phyloP scores from a whole-genome alignment of 2,797 vertebrate genomes.

The Pseudochirops corinnae region DNA sequence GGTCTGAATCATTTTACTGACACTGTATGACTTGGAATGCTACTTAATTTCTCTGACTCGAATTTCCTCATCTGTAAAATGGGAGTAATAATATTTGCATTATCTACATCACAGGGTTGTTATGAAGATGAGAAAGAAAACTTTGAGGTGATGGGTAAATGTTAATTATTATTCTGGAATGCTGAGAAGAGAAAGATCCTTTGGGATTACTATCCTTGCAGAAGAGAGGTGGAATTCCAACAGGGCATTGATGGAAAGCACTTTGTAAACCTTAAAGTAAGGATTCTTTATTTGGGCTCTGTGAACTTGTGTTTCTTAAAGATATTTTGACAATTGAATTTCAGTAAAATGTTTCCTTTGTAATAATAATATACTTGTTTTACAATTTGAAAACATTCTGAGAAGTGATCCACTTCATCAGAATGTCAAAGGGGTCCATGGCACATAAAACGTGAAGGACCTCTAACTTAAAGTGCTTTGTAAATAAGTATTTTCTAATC shows the following conservation, averaged over 20 bases:
- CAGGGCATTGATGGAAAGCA: background rate
- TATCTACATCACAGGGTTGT: background rate
- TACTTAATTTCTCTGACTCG: background rate
- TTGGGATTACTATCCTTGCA: background rate
- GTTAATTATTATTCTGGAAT: background rate
- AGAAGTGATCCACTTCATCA: background rate
- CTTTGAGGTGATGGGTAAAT: background rate
- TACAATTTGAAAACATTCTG: background rate
- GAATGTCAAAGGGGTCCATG: background rate
- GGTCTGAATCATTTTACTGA: background rate
- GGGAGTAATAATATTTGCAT: background rate
- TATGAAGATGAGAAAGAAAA: background rate
- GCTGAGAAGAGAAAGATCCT: background rate
- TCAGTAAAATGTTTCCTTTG: background rate
- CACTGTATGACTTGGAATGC: background rate
- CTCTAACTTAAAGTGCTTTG: background rate
- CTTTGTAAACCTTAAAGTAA: background rate
- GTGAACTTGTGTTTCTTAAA: background rate
- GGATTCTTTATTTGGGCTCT: background rate
- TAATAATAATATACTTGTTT: background rate
- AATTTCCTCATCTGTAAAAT: background rate
- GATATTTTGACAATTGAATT: background rate
- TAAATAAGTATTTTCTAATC: background rate
- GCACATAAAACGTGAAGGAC: background rate
- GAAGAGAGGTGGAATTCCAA: background rate